phyloP scores from a whole-genome alignment of 2,888 invertebrate species.

The Formica aserva region DNA sequence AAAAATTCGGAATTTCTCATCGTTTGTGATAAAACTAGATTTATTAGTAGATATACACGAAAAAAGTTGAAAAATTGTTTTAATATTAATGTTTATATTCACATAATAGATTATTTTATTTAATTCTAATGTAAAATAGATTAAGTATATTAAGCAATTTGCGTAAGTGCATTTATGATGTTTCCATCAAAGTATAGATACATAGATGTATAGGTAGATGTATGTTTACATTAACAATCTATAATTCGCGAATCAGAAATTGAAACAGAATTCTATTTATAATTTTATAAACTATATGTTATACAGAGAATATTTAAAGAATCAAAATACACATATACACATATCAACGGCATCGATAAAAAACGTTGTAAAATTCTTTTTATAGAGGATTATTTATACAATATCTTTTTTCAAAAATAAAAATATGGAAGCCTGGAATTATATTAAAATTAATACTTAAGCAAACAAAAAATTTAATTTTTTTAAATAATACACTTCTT shows the following conservation, averaged over 20 bases:
- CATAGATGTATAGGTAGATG: no score
- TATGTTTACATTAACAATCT: neutral
- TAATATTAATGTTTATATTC: neutral
- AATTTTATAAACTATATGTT: neutral
- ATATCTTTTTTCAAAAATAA: neutral
- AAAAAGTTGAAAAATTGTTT: neutral
- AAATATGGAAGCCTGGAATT: neutral
- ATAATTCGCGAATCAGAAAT: neutral
- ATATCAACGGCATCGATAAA: neutral
- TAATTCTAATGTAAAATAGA: neutral
- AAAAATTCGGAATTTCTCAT: neutral
- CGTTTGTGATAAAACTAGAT: neutral
- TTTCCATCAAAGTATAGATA: neutral
- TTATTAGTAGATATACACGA: no score
- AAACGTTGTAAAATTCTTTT: neutral
- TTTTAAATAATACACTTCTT: neutral
- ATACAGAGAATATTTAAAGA: neutral
- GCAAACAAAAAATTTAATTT: neutral
- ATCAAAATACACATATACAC: neutral
- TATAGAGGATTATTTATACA: neutral
- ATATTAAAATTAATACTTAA: neutral
- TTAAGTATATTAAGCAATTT: neutral
- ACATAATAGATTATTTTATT: neutral
- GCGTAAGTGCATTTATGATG: neutral
- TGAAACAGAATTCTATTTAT: neutral